Evolutionary conservation across 1,140 invertebrate genomes (phyloP).

Genomic region (Steinernema khuongi): DNA sequence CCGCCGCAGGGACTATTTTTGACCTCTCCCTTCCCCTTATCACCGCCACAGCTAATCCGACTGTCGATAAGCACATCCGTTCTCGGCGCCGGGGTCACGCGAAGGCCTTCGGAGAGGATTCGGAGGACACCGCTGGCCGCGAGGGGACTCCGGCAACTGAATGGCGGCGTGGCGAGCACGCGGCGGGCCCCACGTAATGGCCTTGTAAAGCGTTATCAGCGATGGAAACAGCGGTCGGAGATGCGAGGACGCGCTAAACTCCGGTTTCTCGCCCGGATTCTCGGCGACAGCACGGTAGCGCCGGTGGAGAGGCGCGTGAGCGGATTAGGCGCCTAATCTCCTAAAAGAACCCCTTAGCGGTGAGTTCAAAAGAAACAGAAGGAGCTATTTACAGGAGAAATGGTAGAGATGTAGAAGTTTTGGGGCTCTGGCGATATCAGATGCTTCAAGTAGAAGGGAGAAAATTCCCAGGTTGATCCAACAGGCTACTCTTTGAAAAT

Average conservation of each 20-base stretch:
- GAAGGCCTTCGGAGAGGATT: neutral
- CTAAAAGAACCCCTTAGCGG: too few species aligned
- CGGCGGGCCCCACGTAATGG: neutral
- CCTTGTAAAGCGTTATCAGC: slow-evolving; percentile 12
- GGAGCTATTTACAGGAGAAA: too few species aligned
- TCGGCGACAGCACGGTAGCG: slow-evolving; percentile 1
- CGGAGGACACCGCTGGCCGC: neutral
- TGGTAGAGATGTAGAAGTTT: too few species aligned
- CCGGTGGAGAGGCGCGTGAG: too few species aligned
- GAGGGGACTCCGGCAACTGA: too few species aligned
- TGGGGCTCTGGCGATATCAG: too few species aligned
- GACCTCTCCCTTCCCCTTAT: neutral
- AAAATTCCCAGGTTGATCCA: too few species aligned
- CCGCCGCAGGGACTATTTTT: neutral
- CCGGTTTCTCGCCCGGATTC: neutral
- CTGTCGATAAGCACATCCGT: too few species aligned
- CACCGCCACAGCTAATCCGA: neutral
- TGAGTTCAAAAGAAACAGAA: too few species aligned
- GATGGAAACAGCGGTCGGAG: neutral
- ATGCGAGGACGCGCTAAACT: neutral
- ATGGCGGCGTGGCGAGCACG: neutral
- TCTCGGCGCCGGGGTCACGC: neutral
- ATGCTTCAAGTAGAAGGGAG: too few species aligned
- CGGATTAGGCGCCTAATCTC: too few species aligned
- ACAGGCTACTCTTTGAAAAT: too few species aligned